These are phyloP conservation scores for Abrostola tripartita DNA, from an alignment of 2,888 invertebrate species.

Conservation along the genomic window DNA sequence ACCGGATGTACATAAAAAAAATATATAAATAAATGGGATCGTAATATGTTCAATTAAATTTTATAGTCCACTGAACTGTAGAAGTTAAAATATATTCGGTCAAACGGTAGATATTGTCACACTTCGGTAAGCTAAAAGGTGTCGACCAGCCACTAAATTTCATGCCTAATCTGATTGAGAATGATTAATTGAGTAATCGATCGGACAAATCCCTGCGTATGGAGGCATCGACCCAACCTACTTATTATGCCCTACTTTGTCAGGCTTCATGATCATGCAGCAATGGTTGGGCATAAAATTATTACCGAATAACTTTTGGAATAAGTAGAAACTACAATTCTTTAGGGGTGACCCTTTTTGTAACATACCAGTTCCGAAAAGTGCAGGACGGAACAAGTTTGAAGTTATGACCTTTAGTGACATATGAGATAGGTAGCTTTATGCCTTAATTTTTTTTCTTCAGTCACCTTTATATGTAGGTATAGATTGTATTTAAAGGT, in stretches of 20 bases:
- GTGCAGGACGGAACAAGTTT: neutral
- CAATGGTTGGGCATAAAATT: too few relatives aligned
- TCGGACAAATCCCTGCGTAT: neutral
- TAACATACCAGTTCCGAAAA: neutral
- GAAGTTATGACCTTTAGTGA: neutral
- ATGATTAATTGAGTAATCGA: conserved; percentile 5
- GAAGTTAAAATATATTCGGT: neutral
- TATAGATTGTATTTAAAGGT: too few relatives aligned
- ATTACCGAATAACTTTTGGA: too few relatives aligned
- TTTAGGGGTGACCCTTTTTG: too few relatives aligned
- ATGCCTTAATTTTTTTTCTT: too few relatives aligned
- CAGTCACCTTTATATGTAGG: too few relatives aligned
- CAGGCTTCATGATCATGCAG: neutral
- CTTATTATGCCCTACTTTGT: conserved; percentile 1
- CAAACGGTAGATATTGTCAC: neutral
- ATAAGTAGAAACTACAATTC: too few relatives aligned
- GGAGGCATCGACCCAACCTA: neutral
- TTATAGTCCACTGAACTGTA: neutral
- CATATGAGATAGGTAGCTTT: neutral
- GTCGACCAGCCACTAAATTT: neutral
- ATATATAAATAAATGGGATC: too few relatives aligned
- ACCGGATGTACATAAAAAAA: too few relatives aligned
- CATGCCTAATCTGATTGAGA: neutral
- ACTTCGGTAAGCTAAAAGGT: neutral
- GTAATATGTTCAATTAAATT: too few relatives aligned